phyloP scores from a whole-genome alignment of 2,888 invertebrate genomes.

The Mythimna impura region DNA sequence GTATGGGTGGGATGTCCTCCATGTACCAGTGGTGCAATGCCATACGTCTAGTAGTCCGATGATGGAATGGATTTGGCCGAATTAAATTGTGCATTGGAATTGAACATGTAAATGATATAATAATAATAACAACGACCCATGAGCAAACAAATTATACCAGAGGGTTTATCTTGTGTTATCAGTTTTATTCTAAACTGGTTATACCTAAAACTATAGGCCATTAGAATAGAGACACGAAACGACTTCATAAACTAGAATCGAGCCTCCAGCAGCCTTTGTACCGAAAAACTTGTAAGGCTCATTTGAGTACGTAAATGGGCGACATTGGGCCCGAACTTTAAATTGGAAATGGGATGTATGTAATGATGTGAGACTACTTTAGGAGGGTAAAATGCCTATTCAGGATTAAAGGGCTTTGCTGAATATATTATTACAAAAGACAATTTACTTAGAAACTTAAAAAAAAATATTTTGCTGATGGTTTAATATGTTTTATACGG shows the following conservation, averaged over 20 bases:
- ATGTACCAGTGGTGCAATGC: neutral
- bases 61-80: too few relatives aligned
- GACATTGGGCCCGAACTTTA: conserved; percentile 27
- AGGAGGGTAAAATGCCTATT: neutral
- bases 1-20: neutral
- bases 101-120: too few relatives aligned
- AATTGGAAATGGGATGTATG: conserved; percentile 30
- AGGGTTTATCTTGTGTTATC: neutral
- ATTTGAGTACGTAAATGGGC: conserved; percentile 14
- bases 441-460: too few relatives aligned
- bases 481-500: too few relatives aligned
- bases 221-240: conserved; percentile 2
- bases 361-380: conserved; percentile 11
- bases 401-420: neutral
- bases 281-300: conserved; percentile 22
- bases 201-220: neutral
- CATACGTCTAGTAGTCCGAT: too few relatives aligned
- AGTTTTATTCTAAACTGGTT: conserved; percentile 3
- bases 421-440: neutral
- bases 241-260: conserved; percentile 29
- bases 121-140: too few relatives aligned
- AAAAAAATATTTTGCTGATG: neutral
- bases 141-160: neutral
- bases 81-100: too few relatives aligned
- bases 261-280: conserved; percentile 6